phyloP scores from a whole-genome alignment of 1,140 invertebrate genomes.

The Atta cephalotes region DNA sequence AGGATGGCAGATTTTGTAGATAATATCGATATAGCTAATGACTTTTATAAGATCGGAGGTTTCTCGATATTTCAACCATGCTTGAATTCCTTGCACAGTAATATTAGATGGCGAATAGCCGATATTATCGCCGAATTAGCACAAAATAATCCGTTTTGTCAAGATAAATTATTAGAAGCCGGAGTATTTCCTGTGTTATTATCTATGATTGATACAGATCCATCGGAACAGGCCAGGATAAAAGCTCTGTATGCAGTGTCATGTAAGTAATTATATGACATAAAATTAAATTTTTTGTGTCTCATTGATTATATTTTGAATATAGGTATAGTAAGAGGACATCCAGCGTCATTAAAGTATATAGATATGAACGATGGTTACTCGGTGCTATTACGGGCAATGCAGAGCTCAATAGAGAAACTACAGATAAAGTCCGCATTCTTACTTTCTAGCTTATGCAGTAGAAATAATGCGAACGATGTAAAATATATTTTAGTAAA shows the following conservation, averaged over 20 bases:
- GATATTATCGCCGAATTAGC: conserved; percentile 90
- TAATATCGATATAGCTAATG: conserved; percentile 91
- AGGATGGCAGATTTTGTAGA: conserved; percentile 89
- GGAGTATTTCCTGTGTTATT: conserved; percentile 89
- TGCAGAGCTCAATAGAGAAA: conserved; percentile 88
- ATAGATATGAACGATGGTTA: conserved; percentile 89
- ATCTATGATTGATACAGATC: conserved; percentile 89
- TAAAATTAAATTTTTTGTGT: no score
- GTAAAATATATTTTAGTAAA: conserved; percentile 85
- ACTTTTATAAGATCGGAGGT: conserved; percentile 94
- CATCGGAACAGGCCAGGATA: conserved; percentile 86
- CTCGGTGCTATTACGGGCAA: conserved; percentile 87
- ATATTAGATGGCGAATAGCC: conserved; percentile 88
- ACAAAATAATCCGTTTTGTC: conserved; percentile 93
- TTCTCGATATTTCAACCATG: conserved; percentile 90
- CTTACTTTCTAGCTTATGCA: conserved; percentile 88
- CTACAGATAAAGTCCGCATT: conserved; percentile 91
- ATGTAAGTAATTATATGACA: conserved; percentile 86
- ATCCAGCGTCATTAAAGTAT: conserved; percentile 86
- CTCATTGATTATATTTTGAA: conserved; percentile 18
- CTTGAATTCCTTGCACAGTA: conserved; percentile 88
- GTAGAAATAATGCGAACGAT: conserved; percentile 87
- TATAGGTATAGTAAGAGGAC: conserved; percentile 89
- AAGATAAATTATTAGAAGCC: conserved; percentile 88
- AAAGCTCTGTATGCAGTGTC: conserved; percentile 92